These are phyloP conservation scores for Bilobella aurantiaca DNA, from an alignment of 1,140 invertebrate species.

Conservation along the genomic window DNA sequence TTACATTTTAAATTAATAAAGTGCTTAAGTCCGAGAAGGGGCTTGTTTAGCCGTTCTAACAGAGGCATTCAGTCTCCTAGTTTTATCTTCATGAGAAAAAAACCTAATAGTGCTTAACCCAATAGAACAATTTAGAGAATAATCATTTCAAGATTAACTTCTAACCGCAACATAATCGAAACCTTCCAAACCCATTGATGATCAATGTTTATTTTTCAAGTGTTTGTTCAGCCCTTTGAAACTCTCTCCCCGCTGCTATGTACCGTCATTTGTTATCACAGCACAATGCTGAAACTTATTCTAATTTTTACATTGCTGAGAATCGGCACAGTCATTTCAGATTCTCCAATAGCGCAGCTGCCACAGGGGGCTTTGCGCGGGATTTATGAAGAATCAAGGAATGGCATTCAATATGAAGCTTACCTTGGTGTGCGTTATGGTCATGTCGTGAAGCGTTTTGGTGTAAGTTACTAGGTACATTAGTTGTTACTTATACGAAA, in stretches of 20 bases:
- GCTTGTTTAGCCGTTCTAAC: too few species aligned
- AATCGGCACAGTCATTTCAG: not conserved
- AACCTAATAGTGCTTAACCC: too few species aligned
- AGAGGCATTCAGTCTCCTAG: too few species aligned
- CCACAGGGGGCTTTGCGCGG: not conserved
- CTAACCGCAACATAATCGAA: too few species aligned
- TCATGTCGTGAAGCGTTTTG: not conserved
- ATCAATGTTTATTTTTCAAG: not conserved
- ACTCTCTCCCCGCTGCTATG: not conserved
- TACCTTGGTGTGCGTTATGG: not conserved
- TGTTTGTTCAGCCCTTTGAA: not conserved
- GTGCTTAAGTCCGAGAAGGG: too few species aligned
- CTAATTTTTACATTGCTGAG: not conserved
- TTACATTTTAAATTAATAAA: too few species aligned
- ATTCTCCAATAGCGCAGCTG: not conserved
- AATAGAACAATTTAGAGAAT: too few species aligned
- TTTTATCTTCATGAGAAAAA: too few species aligned
- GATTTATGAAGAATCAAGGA: not conserved
- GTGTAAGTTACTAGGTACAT: not conserved
- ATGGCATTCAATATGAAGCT: not conserved
- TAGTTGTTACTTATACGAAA: not conserved
- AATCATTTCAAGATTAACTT: too few species aligned
- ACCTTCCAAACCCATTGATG: not conserved
- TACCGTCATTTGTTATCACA: not conserved
- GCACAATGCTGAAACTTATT: not conserved